Evolutionary conservation across 2,888 invertebrate species (phyloP).

Genomic region (Anticlea derivata): DNA sequence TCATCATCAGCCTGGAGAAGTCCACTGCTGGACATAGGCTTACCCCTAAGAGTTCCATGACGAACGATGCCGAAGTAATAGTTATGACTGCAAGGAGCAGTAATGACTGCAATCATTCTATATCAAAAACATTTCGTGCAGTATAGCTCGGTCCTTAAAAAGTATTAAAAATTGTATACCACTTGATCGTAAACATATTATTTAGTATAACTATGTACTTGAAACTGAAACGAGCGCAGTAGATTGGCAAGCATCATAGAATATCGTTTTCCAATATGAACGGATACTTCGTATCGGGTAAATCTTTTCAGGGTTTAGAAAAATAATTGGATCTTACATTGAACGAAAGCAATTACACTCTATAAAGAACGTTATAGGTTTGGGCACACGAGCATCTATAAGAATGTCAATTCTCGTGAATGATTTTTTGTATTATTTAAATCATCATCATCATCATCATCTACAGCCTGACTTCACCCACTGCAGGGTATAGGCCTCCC

Average conservation of each 20-base stretch:
- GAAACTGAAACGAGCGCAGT: conserved; percentile 28
- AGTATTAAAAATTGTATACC: conserved; percentile 14
- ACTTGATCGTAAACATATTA: conserved; percentile 28
- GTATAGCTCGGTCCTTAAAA: background rate
- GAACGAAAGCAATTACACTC: conserved; percentile 77
- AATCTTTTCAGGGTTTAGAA: conserved; percentile 72
- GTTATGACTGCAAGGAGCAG: too few species aligned
- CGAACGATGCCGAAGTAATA: too few species aligned
- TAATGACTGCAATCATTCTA: too few species aligned
- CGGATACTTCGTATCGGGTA: conserved; percentile 22
- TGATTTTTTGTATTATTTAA: too few species aligned
- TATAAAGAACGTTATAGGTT: conserved; percentile 70
- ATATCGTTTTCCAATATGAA: conserved; percentile 72
- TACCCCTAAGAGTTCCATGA: too few species aligned
- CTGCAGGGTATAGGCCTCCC: too few species aligned
- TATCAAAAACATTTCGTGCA: background rate
- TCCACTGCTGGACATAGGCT: too few species aligned
- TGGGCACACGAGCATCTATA: conserved; percentile 26
- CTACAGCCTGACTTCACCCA: too few species aligned
- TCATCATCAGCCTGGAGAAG: too few species aligned
- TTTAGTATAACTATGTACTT: conserved; percentile 29
- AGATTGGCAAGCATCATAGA: conserved; percentile 50
- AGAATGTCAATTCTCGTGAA: too few species aligned
- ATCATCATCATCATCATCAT: too few species aligned
- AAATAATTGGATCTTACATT: conserved; percentile 78